A percentile compares a stretch with the other conserved stretches of the same genome.
Conservation (phyloP, 2,888 invertebrate genomes). For the Isoperla grammatica region DNA sequence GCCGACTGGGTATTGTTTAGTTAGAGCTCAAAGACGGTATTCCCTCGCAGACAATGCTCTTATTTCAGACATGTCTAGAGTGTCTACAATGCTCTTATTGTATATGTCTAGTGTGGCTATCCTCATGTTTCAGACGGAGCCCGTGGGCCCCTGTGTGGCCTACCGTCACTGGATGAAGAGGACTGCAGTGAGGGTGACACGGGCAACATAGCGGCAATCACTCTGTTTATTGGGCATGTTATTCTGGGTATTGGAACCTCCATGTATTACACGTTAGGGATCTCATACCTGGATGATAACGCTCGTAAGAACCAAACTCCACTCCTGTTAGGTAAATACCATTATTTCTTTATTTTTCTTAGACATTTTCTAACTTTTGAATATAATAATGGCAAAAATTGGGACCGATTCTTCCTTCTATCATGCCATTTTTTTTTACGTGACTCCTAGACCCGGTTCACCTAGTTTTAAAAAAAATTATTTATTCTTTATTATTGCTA, state of each 20-base stretch:
- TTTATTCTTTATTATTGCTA: too few relatives aligned
- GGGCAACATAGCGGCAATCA: slow-evolving; percentile 36
- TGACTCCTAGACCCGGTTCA: too few relatives aligned
- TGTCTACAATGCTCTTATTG: too few relatives aligned
- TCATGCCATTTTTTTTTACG: slow-evolving; percentile 33
- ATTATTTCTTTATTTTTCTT: too few relatives aligned
- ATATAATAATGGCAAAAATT: neutral
- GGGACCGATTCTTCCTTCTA: too few relatives aligned
- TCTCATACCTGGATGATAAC: slow-evolving; percentile 45
- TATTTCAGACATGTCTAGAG: too few relatives aligned
- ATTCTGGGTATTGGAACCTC: slow-evolving; percentile 43
- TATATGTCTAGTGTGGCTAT: too few relatives aligned
- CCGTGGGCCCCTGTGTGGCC: slow-evolving; percentile 12
- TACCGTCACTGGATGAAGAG: slow-evolving; percentile 2
- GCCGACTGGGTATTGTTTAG: too few relatives aligned
- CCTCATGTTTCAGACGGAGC: neutral
- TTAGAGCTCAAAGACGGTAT: too few relatives aligned
- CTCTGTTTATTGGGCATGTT: slow-evolving; percentile 42
- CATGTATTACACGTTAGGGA: slow-evolving; percentile 42
- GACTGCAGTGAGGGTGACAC: slow-evolving; percentile 40
- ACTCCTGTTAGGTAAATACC: slow-evolving; percentile 34
- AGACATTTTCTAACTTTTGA: too few relatives aligned
- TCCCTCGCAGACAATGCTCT: too few relatives aligned
- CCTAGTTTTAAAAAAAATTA: too few relatives aligned
- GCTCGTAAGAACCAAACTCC: slow-evolving; percentile 36